A percentile compares a stretch with the other conserved stretches of the same genome.
phyloP scores from a whole-genome alignment of 2,797 vertebrate genomes.

The Alcedo quadribrachys region DNA sequence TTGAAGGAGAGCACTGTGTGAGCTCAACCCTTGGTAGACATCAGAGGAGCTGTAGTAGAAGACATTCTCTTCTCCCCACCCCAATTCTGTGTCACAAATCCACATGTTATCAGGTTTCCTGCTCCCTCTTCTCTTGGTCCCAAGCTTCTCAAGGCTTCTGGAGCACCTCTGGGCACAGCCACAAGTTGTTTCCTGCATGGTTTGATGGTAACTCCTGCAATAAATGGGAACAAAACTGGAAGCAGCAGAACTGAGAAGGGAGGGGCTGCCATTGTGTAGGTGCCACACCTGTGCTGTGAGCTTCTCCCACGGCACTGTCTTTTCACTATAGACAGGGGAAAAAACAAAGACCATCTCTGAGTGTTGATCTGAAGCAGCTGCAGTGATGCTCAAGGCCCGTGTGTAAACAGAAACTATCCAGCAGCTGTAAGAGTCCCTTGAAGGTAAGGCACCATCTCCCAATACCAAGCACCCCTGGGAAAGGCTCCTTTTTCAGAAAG shows the following conservation, averaged over 20 bases:
- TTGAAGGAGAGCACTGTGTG: not conserved
- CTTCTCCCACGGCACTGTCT: not conserved
- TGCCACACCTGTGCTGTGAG: rapidly evolving
- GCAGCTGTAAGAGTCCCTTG: not conserved
- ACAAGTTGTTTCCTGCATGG: not conserved
- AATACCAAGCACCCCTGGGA: not conserved
- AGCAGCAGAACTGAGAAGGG: not conserved
- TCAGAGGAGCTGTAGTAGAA: not conserved
- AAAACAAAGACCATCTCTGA: not conserved
- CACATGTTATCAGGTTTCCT: not conserved
- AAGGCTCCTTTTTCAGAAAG: not conserved
- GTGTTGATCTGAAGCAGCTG: not conserved
- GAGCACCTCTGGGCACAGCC: not conserved
- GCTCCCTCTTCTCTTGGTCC: not conserved
- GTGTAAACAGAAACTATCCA: not conserved
- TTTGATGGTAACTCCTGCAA: not conserved
- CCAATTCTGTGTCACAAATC: not conserved
- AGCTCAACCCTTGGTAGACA: not conserved
- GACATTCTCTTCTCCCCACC: not conserved
- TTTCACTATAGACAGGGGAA: not conserved
- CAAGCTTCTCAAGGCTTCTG: not conserved
- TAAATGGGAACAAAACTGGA: not conserved
- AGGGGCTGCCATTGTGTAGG: not conserved
- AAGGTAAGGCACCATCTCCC: not conserved
- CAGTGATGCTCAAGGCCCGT: not conserved